Conservation (phyloP, 2,113 vertebrate species). For the Accipiter cooperii region DNA sequence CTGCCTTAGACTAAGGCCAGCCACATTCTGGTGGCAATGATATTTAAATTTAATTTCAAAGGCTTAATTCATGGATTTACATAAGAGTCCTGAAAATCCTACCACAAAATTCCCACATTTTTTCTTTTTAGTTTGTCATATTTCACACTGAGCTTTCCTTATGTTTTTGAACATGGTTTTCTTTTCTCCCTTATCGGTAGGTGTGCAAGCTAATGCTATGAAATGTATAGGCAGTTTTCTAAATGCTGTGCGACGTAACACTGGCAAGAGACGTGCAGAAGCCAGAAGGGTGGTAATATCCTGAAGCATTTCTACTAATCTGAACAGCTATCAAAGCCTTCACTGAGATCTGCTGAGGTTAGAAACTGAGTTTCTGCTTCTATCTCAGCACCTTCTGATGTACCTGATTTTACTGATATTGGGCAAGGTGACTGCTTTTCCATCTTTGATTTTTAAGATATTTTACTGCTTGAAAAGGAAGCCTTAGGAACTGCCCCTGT, state of each 20-base stretch:
- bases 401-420: background rate
- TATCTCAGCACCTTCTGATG: background rate
- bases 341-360: background rate
- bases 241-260: background rate
- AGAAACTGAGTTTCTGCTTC: background rate
- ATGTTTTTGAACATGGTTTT: background rate
- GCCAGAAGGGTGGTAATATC: background rate
- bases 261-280: background rate
- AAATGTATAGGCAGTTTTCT: background rate
- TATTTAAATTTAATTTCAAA: slow-evolving; percentile 51
- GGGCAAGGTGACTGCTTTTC: background rate
- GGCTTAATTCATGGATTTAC: slow-evolving; percentile 13
- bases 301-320: background rate
- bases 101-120: background rate
- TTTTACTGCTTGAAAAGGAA: background rate
- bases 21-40: background rate
- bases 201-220: background rate
- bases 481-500: background rate
- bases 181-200: background rate
- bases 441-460: background rate
- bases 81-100: slow-evolving; percentile 14
- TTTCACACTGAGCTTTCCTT: background rate
- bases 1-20: background rate
- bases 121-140: background rate
- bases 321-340: background rate